Conservation (phyloP, 2,113 vertebrate genomes). For the Pelecanoides urinatrix region DNA sequence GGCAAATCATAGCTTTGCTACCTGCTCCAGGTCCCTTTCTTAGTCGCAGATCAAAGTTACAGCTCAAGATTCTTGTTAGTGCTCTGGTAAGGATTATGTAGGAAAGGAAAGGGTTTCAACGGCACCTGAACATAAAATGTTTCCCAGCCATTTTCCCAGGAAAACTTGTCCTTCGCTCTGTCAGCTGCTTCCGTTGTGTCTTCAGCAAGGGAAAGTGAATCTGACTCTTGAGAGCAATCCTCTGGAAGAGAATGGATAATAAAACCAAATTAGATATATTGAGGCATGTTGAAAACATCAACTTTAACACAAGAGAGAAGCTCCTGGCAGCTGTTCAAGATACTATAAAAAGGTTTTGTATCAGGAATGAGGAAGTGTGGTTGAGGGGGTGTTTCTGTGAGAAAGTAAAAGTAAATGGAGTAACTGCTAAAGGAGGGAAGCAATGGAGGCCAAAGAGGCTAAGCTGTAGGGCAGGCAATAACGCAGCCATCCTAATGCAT, state of each 20-base stretch:
- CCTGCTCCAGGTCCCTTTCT: not conserved
- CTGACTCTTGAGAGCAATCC: not conserved
- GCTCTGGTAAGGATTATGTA: not conserved
- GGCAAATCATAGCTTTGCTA: not conserved
- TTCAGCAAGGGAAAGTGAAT: not conserved
- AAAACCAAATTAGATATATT: not conserved
- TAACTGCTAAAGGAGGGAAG: not conserved
- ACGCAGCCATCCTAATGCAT: not conserved
- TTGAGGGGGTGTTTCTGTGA: not conserved
- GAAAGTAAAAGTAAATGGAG: not conserved
- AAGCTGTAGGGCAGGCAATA: not conserved
- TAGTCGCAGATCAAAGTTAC: not conserved
- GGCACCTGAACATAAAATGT: constrained; percentile 33
- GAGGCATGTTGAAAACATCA: not conserved
- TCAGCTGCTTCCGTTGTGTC: not conserved
- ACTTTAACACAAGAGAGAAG: not conserved
- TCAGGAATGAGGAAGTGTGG: not conserved
- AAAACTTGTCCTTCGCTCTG: not conserved
- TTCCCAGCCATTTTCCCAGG: not conserved
- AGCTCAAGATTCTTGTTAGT: not conserved
- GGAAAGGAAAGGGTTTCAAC: not conserved
- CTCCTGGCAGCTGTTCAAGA: not conserved
- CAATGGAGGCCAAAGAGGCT: not conserved
- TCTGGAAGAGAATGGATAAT: not conserved
- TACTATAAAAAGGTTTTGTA: not conserved